Evolutionary conservation across 2,113 vertebrate species (phyloP), one percentile per base, ranked within the genome.

Genomic region (Paramormyrops kingsleyae): DNA sequence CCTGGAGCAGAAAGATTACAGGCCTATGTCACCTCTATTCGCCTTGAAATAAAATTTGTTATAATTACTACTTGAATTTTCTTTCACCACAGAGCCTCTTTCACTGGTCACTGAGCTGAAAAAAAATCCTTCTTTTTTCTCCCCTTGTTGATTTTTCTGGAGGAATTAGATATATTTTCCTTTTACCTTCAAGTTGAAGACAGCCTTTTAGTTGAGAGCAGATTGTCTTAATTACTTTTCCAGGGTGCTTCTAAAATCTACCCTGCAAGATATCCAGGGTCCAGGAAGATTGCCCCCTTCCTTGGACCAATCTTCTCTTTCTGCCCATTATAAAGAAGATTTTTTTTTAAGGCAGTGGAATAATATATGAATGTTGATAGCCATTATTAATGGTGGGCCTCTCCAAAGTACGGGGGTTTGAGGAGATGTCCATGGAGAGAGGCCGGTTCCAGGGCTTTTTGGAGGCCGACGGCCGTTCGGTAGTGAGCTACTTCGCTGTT

Each of bases 191-290:
- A 84, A 85, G 31, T 21, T 24, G 89, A 91, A 92, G 92, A 89
- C 92, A 91, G 74, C 91, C 91, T 92, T 93, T 90, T 93, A 89
- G 90, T 92, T 59, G 90, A 93, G 89, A 92, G 91, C 83, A 80
- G 91, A 91, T 91, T 91, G 77, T 92, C 93, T 53, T 95, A 95
- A 95, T 95, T 93, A 91, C 91, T 95, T 96, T 95, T 93, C 94
- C 95, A 94, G 92, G 91, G 90, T 53, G 66, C 39, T 87, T 91
- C 88, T 93, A 90, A 92, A 89, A 91, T 88, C 89, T 89, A 27
- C 91, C 91, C 91, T 92, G 59, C 62, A 56, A 27, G 70, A 62
- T 27, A 89, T 53, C 88, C 87, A 90, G 92, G 5, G 91, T 93
- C 92, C 93, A 59, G 90, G 90, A 91, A 92, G 92, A 91, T 88